Percentiles rank a stretch among this genome's conserved stretches.
phyloP scores from a whole-genome alignment of 1,140 invertebrate genomes.

The Pogonus chalceus region DNA sequence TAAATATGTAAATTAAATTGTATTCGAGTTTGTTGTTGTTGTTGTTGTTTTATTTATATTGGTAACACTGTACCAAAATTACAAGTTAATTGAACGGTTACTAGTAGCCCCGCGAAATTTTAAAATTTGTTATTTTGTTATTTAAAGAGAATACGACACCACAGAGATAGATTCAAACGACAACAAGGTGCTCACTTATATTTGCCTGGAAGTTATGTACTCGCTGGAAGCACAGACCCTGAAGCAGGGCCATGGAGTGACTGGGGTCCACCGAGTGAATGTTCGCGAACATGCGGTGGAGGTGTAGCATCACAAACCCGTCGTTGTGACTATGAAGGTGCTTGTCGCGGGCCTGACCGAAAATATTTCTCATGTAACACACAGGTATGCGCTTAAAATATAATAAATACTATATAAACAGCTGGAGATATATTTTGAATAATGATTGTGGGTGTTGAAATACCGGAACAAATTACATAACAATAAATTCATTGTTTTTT shows the following conservation, averaged over 20 bases:
- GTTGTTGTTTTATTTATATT: background rate
- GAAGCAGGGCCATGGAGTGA: conserved; percentile 57
- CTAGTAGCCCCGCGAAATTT: background rate
- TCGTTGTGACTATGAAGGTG: conserved; percentile 54
- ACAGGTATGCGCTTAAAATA: conserved; percentile 44
- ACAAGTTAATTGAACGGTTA: too few species aligned
- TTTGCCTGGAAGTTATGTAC: conserved; percentile 52
- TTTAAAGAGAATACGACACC: conserved; percentile 37
- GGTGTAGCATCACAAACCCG: conserved; percentile 69
- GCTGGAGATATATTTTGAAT: too few species aligned
- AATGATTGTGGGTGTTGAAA: too few species aligned
- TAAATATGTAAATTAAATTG: background rate
- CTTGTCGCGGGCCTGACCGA: conserved; percentile 63
- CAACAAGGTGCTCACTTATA: conserved; percentile 60
- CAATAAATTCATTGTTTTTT: too few species aligned
- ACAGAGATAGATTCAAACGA: conserved; percentile 54
- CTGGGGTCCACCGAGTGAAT: conserved; percentile 66
- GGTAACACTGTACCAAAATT: too few species aligned
- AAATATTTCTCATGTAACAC: conserved; percentile 86
- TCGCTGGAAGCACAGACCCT: conserved; percentile 45
- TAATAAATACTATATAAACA: background rate
- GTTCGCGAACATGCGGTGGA: conserved; percentile 82
- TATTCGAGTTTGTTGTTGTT: background rate
- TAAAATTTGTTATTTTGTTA: conserved; percentile 19
- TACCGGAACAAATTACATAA: too few species aligned